phyloP scores from a whole-genome alignment of 1,140 invertebrate genomes.

The Bacillus rossius region DNA sequence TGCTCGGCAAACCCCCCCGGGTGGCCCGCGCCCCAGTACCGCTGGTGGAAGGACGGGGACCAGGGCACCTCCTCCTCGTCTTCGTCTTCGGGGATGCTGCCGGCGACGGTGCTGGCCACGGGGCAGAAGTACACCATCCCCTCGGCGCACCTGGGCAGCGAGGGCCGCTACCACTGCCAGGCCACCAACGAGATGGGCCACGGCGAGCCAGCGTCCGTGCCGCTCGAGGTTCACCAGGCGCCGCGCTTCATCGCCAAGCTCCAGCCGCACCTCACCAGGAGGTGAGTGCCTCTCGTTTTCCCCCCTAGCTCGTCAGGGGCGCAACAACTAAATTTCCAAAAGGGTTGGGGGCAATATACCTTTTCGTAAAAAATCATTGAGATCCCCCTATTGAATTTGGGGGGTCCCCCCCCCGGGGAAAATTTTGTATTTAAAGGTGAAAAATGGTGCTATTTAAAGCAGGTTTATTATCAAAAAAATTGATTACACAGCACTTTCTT shows the following conservation, averaged over 20 bases:
- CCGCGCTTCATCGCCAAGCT: slow-evolving; percentile 76
- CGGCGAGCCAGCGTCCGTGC: slow-evolving; percentile 73
- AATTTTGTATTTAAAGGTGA: too few species aligned
- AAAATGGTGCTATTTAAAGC: too few species aligned
- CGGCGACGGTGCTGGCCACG: slow-evolving; percentile 60
- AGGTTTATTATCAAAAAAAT: too few species aligned
- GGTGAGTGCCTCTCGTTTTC: slow-evolving; percentile 34
- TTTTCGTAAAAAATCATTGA: too few species aligned
- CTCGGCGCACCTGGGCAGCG: slow-evolving; percentile 72
- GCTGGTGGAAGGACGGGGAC: slow-evolving; percentile 79
- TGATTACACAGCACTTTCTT: too few species aligned
- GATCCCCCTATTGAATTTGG: too few species aligned
- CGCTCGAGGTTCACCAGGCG: slow-evolving; percentile 79
- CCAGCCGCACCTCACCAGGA: slow-evolving; percentile 72
- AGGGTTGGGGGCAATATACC: too few species aligned
- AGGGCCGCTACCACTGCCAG: slow-evolving; percentile 85
- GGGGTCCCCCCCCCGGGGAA: too few species aligned
- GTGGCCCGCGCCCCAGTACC: slow-evolving; percentile 80
- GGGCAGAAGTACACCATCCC: slow-evolving; percentile 80
- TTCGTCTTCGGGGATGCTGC: slow-evolving; percentile 36
- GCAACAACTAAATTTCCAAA: too few species aligned
- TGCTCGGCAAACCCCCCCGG: slow-evolving; percentile 83
- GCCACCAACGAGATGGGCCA: slow-evolving; percentile 83
- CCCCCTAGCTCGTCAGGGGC: too few species aligned
- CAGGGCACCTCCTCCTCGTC: slow-evolving; percentile 46